A percentile compares a stretch with the other conserved stretches of the same genome.
phyloP scores from a whole-genome alignment of 2,888 invertebrate genomes.

The Graphium colonna region DNA sequence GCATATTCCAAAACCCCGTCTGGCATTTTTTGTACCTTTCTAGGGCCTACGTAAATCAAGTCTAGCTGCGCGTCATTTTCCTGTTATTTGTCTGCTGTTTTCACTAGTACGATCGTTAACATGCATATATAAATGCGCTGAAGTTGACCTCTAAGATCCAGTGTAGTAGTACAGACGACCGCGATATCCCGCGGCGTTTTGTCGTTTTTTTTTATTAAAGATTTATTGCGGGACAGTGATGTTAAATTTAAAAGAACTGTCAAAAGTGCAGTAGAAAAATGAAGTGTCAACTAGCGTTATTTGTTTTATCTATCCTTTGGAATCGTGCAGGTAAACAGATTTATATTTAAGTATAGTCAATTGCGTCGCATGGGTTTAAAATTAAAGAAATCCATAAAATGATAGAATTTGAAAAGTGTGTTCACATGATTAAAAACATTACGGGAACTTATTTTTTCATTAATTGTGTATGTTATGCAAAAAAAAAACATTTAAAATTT shows the following conservation, averaged over 20 bases:
- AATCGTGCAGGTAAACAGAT: constrained; percentile 47
- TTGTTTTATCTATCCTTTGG: constrained; percentile 45
- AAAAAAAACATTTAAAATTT: too few relatives aligned
- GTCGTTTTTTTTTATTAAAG: constrained; percentile 17
- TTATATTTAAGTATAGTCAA: too few relatives aligned
- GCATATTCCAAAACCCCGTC: too few relatives aligned
- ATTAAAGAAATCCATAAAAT: too few relatives aligned
- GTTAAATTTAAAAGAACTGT: constrained; percentile 26
- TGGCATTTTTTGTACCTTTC: too few relatives aligned
- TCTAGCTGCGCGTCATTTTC: not conserved
- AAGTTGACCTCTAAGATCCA: constrained; percentile 68
- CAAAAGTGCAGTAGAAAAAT: too few relatives aligned
- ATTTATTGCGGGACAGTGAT: constrained; percentile 23
- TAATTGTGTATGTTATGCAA: too few relatives aligned
- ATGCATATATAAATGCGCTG: constrained; percentile 52
- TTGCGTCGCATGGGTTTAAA: too few relatives aligned
- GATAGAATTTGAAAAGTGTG: too few relatives aligned
- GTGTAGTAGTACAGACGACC: constrained; percentile 47
- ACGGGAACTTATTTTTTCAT: too few relatives aligned
- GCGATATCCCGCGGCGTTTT: constrained; percentile 33
- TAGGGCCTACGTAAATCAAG: too few relatives aligned
- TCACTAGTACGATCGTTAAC: constrained; percentile 46
- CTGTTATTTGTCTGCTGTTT: constrained; percentile 34
- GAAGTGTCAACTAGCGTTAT: constrained; percentile 40
- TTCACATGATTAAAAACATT: too few relatives aligned